Base-by-base conservation (phyloP, 2,797 vertebrate species). In the Lycodopsis pacificus region DNA sequence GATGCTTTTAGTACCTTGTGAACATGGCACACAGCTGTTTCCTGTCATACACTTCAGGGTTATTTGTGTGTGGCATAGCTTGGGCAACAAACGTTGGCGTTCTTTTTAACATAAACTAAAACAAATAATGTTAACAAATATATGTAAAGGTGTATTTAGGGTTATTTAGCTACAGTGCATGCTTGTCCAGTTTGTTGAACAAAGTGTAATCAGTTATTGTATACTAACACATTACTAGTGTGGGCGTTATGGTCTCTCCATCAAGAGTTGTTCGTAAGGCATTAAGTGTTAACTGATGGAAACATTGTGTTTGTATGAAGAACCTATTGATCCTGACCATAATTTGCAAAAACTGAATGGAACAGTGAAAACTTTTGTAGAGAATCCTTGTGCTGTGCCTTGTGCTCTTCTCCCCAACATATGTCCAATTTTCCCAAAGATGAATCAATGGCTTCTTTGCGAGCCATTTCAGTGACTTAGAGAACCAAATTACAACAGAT, bases 11-110 rank as follows among this genome's bases (percentile, higher is more conserved):
- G 84, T 76, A 77, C 84, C 79, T 86, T 65, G 77, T 87, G 85
- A 92, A 90, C 91, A 90, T 66, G 78, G 65, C 57, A 81, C 84
- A 87, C 91, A 91, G 91, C 93, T 94, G 94, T 90, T 94, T 95
- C 93, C 91, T 91, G 80, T 89, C 80, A 63, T 4, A 77, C 27
- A n/a, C 42, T 42, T 56, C 34, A 71, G 71, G 42, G 62, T 71
- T 67, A 62, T 57, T 12, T 49, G n/a, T 57, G 53, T 71, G 66
- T 65, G 65, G 25, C 51, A 79, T 63, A 73, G 27, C 11, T 25
- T 1, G 3, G 42, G 0, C 10, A 6, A 48, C 12, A 81, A 56
- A 71, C 5, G 3, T 36, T 13, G 5, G 40, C 40, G 7, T 65
- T 4, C n/a, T 46, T 32, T 32, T 32, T 32, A 7, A 32, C 32